Conservation (phyloP, 2,888 invertebrate species). For the Campoplex nolae region DNA sequence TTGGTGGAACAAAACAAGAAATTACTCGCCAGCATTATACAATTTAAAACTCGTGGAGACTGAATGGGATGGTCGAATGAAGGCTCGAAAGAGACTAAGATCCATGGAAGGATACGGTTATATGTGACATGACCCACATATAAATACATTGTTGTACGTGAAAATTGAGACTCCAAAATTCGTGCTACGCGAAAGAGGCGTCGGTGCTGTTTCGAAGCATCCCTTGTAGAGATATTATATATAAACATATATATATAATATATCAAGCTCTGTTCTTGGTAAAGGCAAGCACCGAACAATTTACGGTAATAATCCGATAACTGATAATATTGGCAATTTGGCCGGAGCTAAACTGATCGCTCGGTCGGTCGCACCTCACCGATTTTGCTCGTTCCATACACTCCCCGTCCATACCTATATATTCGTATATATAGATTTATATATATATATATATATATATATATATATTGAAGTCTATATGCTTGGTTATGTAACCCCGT, state of each 20-base stretch:
- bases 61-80: neutral
- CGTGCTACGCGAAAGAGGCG: slow-evolving; percentile 38
- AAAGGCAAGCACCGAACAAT: slow-evolving; percentile 79
- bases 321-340: slow-evolving; percentile 82
- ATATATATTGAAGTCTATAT: neutral
- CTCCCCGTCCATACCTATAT: slow-evolving; percentile 6
- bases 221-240: neutral
- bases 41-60: neutral
- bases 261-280: slow-evolving; percentile 65
- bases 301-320: slow-evolving; percentile 82
- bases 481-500: neutral
- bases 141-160: slow-evolving; percentile 17
- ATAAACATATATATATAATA: slow-evolving; percentile 2
- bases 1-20: neutral
- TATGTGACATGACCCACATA: slow-evolving; percentile 8
- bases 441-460: slow-evolving; percentile 9
- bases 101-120: neutral
- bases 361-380: slow-evolving; percentile 58
- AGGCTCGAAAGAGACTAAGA: neutral
- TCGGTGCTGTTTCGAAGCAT: slow-evolving; percentile 2
- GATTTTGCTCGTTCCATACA: slow-evolving; percentile 40
- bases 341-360: slow-evolving; percentile 76
- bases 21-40: no score
- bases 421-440: neutral
- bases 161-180: slow-evolving; percentile 58